phyloP scores from a whole-genome alignment of 1,140 invertebrate genomes.

The Cherax destructor region DNA sequence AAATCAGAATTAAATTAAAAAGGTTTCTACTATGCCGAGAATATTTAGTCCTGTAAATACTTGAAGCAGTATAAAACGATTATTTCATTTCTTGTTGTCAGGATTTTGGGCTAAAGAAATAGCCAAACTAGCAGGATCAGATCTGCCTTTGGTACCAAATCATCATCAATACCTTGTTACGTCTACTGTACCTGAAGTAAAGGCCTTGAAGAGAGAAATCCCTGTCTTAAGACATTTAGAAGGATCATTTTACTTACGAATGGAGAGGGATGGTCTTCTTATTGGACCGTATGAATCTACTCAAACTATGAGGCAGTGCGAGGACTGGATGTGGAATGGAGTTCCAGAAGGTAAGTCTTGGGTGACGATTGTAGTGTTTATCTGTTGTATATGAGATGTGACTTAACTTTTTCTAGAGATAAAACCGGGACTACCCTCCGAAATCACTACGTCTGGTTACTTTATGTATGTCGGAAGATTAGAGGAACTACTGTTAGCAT shows the following conservation, averaged over 20 bases:
- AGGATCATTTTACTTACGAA: constrained; percentile 76
- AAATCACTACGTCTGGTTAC: no score
- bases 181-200: constrained; percentile 74
- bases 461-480: no score
- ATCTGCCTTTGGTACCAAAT: constrained; percentile 76
- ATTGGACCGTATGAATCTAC: constrained; percentile 76
- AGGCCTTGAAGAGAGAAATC: constrained; percentile 74
- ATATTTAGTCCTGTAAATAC: no score
- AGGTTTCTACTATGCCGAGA: no score
- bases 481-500: no score
- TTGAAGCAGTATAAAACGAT: background rate
- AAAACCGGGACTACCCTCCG: no score
- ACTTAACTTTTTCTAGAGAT: no score
- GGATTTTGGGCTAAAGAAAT: constrained; percentile 76
- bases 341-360: constrained; percentile 72
- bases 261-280: constrained; percentile 75
- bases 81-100: constrained; percentile 62
- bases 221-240: constrained; percentile 77
- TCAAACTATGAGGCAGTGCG: constrained; percentile 74
- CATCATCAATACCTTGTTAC: constrained; percentile 77
- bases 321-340: constrained; percentile 75
- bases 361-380: no score
- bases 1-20: no score
- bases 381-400: no score
- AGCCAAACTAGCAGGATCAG: constrained; percentile 73